These are phyloP conservation scores for Pseudoips prasinana DNA, from an alignment of 2,888 invertebrate species.

Conservation along the genomic window DNA sequence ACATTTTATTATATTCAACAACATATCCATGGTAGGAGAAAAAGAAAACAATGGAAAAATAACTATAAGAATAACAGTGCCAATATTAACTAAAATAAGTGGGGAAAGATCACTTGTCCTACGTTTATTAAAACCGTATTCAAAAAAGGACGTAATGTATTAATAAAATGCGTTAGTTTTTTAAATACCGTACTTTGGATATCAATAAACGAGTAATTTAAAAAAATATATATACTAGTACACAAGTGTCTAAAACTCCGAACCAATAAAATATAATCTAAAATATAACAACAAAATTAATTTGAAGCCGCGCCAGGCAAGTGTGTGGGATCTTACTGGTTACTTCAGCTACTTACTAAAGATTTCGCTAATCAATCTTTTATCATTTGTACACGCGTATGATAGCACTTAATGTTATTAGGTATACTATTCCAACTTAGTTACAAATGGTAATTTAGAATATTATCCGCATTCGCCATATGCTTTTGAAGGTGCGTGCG, in stretches of 20 bases:
- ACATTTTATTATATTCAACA: conserved; percentile 69
- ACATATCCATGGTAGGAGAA: conserved; percentile 61
- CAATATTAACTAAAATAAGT: conserved; percentile 61
- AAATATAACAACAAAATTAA: conserved; percentile 73
- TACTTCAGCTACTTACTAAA: conserved; percentile 55
- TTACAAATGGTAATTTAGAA: conserved; percentile 68
- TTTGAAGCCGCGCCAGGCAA: conserved; percentile 53
- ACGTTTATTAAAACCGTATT: conserved; percentile 31
- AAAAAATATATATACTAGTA: conserved; percentile 57
- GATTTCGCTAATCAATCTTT: conserved; percentile 70
- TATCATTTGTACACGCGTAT: conserved; percentile 75
- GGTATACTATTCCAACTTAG: conserved; percentile 57
- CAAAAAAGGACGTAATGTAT: conserved; percentile 30
- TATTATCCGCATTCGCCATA: conserved; percentile 28
- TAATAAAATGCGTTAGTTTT: conserved; percentile 27
- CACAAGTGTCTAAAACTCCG: conserved; percentile 59
- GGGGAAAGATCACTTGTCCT: conserved; percentile 41
- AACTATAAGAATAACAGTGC: conserved; percentile 76
- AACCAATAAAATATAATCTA: conserved; percentile 74
- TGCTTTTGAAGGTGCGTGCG: conserved; percentile 8
- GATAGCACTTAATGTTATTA: conserved; percentile 68
- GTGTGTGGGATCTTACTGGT: conserved; percentile 37
- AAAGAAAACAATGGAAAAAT: conserved; percentile 63
- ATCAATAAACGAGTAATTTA: conserved; percentile 52
- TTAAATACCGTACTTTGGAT: conserved; percentile 39